Base-by-base conservation (phyloP, 2,113 vertebrate species). In the Ceratotherium simum region DNA sequence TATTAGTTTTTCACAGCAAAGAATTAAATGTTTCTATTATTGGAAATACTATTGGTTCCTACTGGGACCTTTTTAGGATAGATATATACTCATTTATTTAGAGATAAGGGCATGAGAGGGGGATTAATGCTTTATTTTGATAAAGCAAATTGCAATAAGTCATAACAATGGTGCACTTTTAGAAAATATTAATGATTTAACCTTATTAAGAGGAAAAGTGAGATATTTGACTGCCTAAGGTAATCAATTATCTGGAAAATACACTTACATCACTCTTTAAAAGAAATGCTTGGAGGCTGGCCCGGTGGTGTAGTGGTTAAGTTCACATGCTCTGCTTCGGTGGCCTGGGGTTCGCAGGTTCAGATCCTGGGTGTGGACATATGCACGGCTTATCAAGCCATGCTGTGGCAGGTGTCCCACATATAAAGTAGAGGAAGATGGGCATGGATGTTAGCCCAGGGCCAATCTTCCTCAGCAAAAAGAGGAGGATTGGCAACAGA, bases 1-100 rank as follows among this genome's bases (percentile, higher is more conserved):
- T 92, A n/a, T 72, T 92, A 87, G 5, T 27, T 96, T 88, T 97
- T 78, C 42, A 95, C 20, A 93, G 54, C 3, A 86, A 97, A 93
- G 46, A 96, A 72, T 91, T 64, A 60, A 62, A 51, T 78, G 86
- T 95, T 79, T 96, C 25, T 82, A 58, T 54, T 90, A n/a, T 89
- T 89, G 14, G 27, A 2, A 29, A 39, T 25, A 96, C 2, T 31
- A 23, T 73, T 62, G 16, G 5, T 86, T 96, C 48, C 25, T 62
- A 58, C 16, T 62, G 46, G 29, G 5, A 31, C 16, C 36, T 58
- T 58, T 56, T 92, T 64, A 79, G 73, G n/a, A 36, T 64, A 64
- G 20, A 82, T 67, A 85, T 31, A 21, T 21, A 23, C n/a, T 67
- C 13, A 89, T 27, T 85, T 85, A 36, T 89, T 54, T 58, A 96